Base-by-base conservation (phyloP, 2,888 invertebrate genomes). In the Eristalis intricaria region DNA sequence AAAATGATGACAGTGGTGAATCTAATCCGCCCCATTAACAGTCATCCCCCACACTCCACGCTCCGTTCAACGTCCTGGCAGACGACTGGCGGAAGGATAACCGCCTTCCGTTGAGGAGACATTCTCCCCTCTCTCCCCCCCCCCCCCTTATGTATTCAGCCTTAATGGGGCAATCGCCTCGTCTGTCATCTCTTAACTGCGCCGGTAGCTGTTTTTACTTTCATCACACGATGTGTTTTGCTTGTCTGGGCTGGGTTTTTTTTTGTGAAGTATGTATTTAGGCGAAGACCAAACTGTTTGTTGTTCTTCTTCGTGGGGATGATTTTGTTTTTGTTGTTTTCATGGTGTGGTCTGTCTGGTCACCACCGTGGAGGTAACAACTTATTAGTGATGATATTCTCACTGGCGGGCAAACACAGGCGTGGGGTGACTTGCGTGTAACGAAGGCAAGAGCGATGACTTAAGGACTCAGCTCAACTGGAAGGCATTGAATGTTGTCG, bases 131-230 rank as follows among this genome's bases (percentile, higher is more conserved):
- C 80, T 56, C 26, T 63, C 68, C 66, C 56, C 63, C 56, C 2
- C 23, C 80, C 56, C 26, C 58, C 68, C 66, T 77, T 77, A 64
- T 73, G 68, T 68, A 73, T 63, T 43, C 76, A 71, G 71, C 68
- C 64, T 77, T 77, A 50, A 69, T 76, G 64, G 77, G 73, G 73
- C 73, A 68, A 73, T 77, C 71, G 83, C 58, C 83, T 64, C 82
- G 85, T 85, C 82, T 85, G 73, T 85, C 82, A 82, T 85, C 73
- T 77, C 64, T 40, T 85, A 82, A 82, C 73, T 77, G 82, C 68
- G 73, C 68, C 80, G 74, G 74, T 80, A 69, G 76, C 58, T 71
- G 22, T 38, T 76, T 84, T 76, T 71, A 69, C 74, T 56, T 63
- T 74, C 38, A 74, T 80, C 63, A 74, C 56, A 63, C 43, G 68